Percentiles rank a stretch among this genome's conserved stretches.
phyloP scores from a whole-genome alignment of 2,888 invertebrate species.

The Agriopis marginaria region DNA sequence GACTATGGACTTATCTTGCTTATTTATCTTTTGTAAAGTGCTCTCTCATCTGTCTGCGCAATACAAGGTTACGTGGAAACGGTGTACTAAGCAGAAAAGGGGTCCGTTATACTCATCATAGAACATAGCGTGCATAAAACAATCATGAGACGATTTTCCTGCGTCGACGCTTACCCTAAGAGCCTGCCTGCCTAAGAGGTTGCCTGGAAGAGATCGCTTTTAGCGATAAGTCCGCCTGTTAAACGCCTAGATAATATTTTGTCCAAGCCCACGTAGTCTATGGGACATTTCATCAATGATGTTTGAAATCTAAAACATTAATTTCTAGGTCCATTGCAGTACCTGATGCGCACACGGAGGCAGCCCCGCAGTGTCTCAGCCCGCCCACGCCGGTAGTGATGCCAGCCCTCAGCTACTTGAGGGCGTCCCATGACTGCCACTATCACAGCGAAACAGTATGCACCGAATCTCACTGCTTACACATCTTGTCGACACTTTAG shows the following conservation, averaged over 20 bases:
- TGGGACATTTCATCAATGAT: too few relatives aligned
- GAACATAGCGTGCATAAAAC: too few relatives aligned
- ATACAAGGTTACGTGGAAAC: conserved; percentile 18
- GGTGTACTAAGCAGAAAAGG: too few relatives aligned
- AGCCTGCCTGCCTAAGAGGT: too few relatives aligned
- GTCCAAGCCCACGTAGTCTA: too few relatives aligned
- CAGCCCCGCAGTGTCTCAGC: conserved; percentile 6
- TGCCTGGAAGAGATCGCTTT: too few relatives aligned
- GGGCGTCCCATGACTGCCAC: conserved; percentile 50
- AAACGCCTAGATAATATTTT: too few relatives aligned
- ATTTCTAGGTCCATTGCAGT: conserved; percentile 29
- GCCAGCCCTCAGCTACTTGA: conserved; percentile 53
- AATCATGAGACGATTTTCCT: too few relatives aligned
- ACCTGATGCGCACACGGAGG: conserved; percentile 18
- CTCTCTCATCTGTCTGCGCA: conserved; percentile 21
- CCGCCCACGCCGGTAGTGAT: conserved; percentile 30
- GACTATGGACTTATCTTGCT: conserved; percentile 1
- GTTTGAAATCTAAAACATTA: neutral
- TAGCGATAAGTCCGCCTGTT: too few relatives aligned
- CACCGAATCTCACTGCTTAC: conserved; percentile 44
- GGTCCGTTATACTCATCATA: too few relatives aligned
- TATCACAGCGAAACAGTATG: conserved; percentile 10
- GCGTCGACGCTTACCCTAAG: too few relatives aligned
- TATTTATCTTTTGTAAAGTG: conserved; percentile 15
- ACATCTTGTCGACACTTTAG: conserved; percentile 15